Conservation (phyloP, 2,797 vertebrate genomes). For the Pseudotriccus pelzelni region DNA sequence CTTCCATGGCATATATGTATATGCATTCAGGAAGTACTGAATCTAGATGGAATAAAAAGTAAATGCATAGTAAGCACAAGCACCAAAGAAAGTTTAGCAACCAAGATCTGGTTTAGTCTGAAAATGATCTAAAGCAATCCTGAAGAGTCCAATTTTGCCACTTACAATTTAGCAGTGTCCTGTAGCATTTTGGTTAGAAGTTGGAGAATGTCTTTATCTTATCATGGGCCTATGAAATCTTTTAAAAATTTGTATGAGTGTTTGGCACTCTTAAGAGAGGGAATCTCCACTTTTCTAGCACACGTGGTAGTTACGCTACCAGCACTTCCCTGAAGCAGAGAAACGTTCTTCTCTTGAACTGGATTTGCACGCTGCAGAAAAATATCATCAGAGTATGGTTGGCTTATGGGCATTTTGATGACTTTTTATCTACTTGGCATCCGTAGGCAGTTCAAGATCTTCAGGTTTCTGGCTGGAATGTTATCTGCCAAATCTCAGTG, state of each 20-base stretch:
- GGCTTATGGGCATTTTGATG: not conserved
- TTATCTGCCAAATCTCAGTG: not conserved
- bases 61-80: not conserved
- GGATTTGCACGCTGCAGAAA: not conserved
- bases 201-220: not conserved
- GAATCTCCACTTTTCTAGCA: not conserved
- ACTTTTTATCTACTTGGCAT: not conserved
- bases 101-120: not conserved
- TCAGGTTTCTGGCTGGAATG: not conserved
- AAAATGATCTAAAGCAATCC: not conserved
- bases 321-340: not conserved
- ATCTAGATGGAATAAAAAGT: not conserved
- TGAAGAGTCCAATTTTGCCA: not conserved
- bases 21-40: not conserved
- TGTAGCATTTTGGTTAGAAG: not conserved
- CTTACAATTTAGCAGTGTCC: not conserved
- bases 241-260: not conserved
- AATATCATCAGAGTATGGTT: not conserved
- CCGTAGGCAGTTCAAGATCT: not conserved
- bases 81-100: not conserved
- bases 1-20: not conserved
- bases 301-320: fast-evolving
- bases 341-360: not conserved
- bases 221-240: not conserved
- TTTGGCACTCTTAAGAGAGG: not conserved